Evolutionary conservation across 2,113 vertebrate genomes (phyloP), one percentile per base, ranked within the genome.

Genomic region (Heterotis niloticus): DNA sequence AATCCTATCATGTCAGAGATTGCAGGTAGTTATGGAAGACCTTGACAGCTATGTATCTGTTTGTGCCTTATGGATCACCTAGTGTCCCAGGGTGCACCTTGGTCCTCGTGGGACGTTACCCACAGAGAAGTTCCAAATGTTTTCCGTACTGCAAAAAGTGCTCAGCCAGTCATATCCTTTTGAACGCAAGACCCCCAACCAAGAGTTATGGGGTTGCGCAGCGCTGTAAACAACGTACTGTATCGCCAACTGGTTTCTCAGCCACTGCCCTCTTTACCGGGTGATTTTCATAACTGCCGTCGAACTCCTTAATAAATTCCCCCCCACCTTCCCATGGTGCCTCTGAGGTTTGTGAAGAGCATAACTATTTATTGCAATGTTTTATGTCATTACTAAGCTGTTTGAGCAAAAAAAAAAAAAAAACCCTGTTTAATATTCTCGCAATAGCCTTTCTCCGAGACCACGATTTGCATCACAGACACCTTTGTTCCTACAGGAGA

Each of bases 351-450:
- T 26, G 23, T 18, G 5, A 51, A 16, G 66, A 9, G 23, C 44
- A 60, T 64, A 62, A 5, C 10, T 29, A 24, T 3, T 34, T 29
- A 34, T 44, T 1, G 29, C 20, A 26, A 20, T 52, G 34, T 65
- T 66, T 77, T 65, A 17, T 66, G 24, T 69, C 51, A 66, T 77
- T n/a, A 77, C n/a, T 14, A 13, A 62, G 23, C 44, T 2, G 4
- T 29, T 34, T 1, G 29, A 44, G 68, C 34, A 44, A 44, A 44
- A 44, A 44, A 44, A 7, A 69, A 69, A 34, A 62, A 62, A 62
- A 44, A 70, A 52, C 51, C 75, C 29, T 65, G 18, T 24, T 65
- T 77, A 66, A 54, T 77, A 77, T 77, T 77, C 75, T 51, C 52
- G 24, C 34, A 66, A 20, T 65, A 64, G 62, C 29, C 24, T 54